A percentile compares a stretch with the other conserved stretches of the same genome.
These are phyloP conservation scores for Diceros bicornis DNA, from an alignment of 2,797 vertebrate species.

Conservation along the genomic window DNA sequence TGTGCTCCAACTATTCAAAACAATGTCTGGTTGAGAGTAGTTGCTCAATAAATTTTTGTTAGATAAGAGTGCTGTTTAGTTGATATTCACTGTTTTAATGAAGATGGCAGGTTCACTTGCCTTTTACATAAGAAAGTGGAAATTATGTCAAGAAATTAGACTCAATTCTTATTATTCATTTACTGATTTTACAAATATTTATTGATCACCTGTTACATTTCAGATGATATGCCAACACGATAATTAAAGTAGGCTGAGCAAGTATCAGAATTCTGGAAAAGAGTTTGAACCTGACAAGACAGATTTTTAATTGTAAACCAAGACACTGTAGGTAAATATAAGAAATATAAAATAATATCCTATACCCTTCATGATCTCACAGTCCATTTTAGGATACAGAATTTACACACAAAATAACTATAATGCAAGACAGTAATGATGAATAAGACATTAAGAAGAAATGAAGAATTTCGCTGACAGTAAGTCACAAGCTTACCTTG, in stretches of 20 bases:
- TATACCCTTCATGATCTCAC: not conserved
- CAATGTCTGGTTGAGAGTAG: not conserved
- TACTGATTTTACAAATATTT: not conserved
- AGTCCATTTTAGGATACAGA: not conserved
- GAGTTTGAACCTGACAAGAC: not conserved
- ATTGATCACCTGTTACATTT: not conserved
- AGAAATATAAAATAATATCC: not conserved
- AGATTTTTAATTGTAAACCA: conserved; percentile 5
- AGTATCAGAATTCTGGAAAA: not conserved
- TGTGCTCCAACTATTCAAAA: not conserved
- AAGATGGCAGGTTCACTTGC: not conserved
- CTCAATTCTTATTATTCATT: not conserved
- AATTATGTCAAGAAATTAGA: not conserved
- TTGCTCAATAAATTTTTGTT: not conserved
- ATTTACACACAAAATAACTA: not conserved
- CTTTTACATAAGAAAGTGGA: not conserved
- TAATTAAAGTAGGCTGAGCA: not conserved
- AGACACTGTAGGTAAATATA: not conserved
- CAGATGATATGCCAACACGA: not conserved
- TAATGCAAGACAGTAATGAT: not conserved
- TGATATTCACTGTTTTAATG: not conserved
- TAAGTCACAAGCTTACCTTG: not conserved
- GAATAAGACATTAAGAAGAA: not conserved
- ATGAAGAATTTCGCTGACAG: not conserved
- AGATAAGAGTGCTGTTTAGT: not conserved